Evolutionary conservation across 1,140 invertebrate species (phyloP).

Genomic region (Delia radicum): DNA sequence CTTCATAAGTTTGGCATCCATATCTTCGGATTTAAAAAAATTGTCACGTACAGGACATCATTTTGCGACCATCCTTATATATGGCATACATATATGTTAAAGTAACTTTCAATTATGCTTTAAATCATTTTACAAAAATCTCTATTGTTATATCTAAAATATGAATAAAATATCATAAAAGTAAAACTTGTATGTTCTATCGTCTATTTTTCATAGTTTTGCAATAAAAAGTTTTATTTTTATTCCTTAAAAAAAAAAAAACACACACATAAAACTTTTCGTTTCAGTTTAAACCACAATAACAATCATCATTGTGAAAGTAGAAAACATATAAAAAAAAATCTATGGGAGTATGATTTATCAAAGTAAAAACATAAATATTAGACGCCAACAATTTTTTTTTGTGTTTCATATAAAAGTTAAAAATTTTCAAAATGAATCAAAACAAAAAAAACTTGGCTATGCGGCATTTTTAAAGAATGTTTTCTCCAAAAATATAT

Average conservation of each 20-base stretch:
- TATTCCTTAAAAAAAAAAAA: neutral
- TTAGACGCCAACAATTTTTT: neutral
- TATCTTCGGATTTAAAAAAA: no score
- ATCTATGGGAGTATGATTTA: neutral
- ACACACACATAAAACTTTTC: neutral
- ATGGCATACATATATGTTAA: no score
- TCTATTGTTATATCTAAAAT: no score
- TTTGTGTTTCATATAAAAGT: neutral
- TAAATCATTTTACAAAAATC: no score
- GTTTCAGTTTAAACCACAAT: neutral
- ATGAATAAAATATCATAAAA: no score
- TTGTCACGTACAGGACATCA: no score
- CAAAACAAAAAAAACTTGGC: no score
- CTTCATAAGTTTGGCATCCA: no score
- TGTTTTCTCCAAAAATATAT: neutral
- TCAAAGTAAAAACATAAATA: slow-evolving; percentile 1
- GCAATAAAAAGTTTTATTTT: slow-evolving; percentile 6
- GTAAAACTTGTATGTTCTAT: no score
- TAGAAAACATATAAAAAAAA: neutral
- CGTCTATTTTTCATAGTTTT: neutral
- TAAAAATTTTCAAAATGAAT: neutral
- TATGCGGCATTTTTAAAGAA: slow-evolving; percentile 10
- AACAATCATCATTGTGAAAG: slow-evolving; percentile 3
- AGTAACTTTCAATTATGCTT: no score
- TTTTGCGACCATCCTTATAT: no score